Evolutionary conservation across 2,797 vertebrate species (phyloP).

Genomic region (Lerista edwardsae): DNA sequence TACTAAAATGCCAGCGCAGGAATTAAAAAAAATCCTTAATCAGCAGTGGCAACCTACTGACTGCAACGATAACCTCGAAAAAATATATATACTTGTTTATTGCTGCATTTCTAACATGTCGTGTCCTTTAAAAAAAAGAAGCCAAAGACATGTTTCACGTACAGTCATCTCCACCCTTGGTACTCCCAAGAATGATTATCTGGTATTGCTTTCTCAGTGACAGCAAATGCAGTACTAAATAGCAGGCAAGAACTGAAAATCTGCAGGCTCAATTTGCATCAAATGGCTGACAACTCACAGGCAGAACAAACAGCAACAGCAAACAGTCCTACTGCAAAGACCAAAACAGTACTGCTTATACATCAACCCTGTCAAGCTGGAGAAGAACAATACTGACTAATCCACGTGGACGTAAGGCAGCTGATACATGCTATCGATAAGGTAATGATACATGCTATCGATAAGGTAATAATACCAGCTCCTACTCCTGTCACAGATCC

Average conservation of each 20-base stretch:
- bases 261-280: background rate
- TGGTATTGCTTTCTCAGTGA: background rate
- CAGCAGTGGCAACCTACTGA: background rate
- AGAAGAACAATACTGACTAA: background rate
- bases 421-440: background rate
- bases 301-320: background rate
- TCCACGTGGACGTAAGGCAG: background rate
- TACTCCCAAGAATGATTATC: background rate
- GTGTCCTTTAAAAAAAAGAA: fast-evolving
- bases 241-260: background rate
- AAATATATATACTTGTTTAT: fast-evolving
- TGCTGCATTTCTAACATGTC: background rate
- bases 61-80: background rate
- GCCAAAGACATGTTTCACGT: background rate
- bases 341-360: background rate
- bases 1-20: background rate
- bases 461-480: background rate
- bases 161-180: background rate
- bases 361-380: background rate
- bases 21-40: background rate
- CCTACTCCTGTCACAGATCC: background rate
- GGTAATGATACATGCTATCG: background rate
- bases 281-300: background rate
- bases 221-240: fast-evolving
- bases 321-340: background rate